Evolutionary conservation across 2,888 invertebrate species (phyloP), one percentile per base, ranked within the genome.

Genomic region (Napeogenes inachia): DNA sequence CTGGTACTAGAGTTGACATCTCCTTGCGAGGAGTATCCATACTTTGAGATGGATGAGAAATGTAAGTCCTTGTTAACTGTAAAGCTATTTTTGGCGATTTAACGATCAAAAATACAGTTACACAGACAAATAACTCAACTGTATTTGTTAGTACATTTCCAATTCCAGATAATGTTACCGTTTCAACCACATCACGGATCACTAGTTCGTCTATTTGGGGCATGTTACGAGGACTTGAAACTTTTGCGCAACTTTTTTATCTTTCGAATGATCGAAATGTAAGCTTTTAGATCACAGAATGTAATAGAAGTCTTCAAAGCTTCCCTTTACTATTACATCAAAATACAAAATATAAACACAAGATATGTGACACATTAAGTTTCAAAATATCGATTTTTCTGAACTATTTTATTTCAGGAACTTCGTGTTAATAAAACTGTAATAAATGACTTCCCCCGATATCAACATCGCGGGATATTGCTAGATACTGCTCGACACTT

Each of bases 401-500:
- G 21, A 21, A 21, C 21, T 21, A 21, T 21, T 21, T 21, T 21
- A 21, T 54, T 63, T 60, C 84, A 92, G 81, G 84, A 95, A 92
- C 82, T 96, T 47, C 87, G 91, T 61, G 85, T 97, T 53, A 94
- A 94, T 75, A 87, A 90, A 53, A 95, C 95, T 0, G 77, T 76
- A 4, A 94, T 98, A 62, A 71, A 79, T 13, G 98, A 98, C 81
- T 92, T 83, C 68, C 98, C 98, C 0, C 91, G 95, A 62, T 96
- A 96, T 79, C 79, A 92, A 0, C 95, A 97, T 80, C 92, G 98
- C 59, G 98, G 98, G 0, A 82, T 98, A 3, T 88, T 98, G 47
- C 78, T 99, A 46, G 98, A 99, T 80, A 96, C 98, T 0, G 93
- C 97, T 0, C 91, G 98, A 4, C 98, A 98, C 84, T 98, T 92